Base-by-base conservation (phyloP, 2,113 vertebrate genomes). In the Morone saxatilis region DNA sequence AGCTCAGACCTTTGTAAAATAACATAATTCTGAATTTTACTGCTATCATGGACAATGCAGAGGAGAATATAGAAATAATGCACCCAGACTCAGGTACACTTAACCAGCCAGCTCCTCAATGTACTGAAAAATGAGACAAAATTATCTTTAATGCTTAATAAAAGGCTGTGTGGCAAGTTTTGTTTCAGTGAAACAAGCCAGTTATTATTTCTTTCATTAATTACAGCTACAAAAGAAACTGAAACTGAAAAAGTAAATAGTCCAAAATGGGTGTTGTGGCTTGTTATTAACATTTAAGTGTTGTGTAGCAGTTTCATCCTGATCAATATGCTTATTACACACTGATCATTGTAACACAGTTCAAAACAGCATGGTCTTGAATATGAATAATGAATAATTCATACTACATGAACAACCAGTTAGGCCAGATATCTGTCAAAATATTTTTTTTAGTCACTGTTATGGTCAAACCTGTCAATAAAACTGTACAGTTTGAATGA, bases 11-110 rank as follows among this genome's bases (percentile, higher is more conserved):
- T n/a, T 48, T 66, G 40, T 45, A 65, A 78, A 91, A 88, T 67
- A 86, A 84, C 71, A 84, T 75, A 14, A 77, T 54, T 78, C 66
- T 56, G 66, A 59, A 72, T 83, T 81, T 84, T 78, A 50, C 54
- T 66, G 51, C 38, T 63, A 74, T 76, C 38, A 66, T 41, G 31
- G 69, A n/a, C 13, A 40, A 45, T 17, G 40, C 53, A 62, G 40
- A 51, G 22, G 20, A 72, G 14, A 54, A 71, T 40, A 71, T 14
- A 66, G 51, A 81, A 47, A 77, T 20, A 31, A 50, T n/a, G 40
- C 47, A 78, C 36, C 40, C 57, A 51, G 47, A 50, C 13, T 71
- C 40, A n/a, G 16, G 10, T 17, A 45, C 41, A 47, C 40, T 60
- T n/a, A 61, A n/a, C 14, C 19, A 50, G 41, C 57, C 38, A 47